phyloP scores from a whole-genome alignment of 2,888 invertebrate species.

The Synergus umbraculus region DNA sequence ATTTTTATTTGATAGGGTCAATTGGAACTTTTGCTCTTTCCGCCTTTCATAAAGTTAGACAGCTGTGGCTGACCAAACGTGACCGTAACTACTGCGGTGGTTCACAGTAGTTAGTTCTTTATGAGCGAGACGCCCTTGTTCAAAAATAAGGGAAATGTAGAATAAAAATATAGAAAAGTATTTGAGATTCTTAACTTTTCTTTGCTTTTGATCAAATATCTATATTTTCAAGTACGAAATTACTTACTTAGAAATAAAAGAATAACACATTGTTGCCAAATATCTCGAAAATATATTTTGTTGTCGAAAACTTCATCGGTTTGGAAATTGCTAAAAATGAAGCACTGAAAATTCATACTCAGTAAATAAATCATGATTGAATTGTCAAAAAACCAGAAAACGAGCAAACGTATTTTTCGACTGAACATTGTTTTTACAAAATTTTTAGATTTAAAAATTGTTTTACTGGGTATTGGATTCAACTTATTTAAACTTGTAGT shows the following conservation, averaged over 20 bases:
- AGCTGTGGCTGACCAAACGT: constrained; percentile 37
- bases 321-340: too few relatives aligned
- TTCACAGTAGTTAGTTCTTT: constrained; percentile 27
- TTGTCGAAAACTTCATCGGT: too few relatives aligned
- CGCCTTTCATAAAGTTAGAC: constrained; percentile 35
- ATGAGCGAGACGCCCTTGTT: not conserved
- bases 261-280: too few relatives aligned
- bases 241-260: not conserved
- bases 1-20: not conserved
- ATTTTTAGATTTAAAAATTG: too few relatives aligned
- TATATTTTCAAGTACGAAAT: not conserved
- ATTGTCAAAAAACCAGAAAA: too few relatives aligned
- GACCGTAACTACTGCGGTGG: constrained; percentile 31
- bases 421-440: too few relatives aligned
- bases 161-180: not conserved
- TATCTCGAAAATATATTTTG: too few relatives aligned
- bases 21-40: not conserved
- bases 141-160: not conserved
- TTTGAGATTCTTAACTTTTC: not conserved
- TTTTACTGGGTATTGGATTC: not conserved
- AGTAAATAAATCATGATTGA: too few relatives aligned
- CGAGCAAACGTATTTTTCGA: too few relatives aligned
- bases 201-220: not conserved
- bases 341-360: too few relatives aligned
- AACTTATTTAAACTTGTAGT: not conserved